Evolutionary conservation across 2,797 vertebrate species (phyloP).

Genomic region (Coluber constrictor): DNA sequence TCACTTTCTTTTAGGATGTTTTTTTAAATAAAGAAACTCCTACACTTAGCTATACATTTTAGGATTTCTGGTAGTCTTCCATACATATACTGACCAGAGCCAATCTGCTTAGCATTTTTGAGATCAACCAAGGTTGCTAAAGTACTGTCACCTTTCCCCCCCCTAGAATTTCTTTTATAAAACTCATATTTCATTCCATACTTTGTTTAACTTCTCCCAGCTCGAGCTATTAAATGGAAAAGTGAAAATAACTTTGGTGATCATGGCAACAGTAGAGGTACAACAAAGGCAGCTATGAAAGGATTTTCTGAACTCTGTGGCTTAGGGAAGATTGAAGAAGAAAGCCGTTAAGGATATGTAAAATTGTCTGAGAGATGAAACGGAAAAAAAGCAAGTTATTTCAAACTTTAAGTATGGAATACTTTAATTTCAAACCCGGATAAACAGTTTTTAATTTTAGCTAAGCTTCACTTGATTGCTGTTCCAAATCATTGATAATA

Average conservation of each 20-base stretch:
- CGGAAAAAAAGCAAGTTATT: not conserved
- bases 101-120: not conserved
- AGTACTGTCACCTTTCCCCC: not conserved
- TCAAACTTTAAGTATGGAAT: not conserved
- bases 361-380: constrained; percentile 45
- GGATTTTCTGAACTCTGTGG: constrained; percentile 50
- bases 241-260: constrained; percentile 35
- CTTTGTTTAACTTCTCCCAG: constrained; percentile 36
- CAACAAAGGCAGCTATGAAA: constrained; percentile 38
- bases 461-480: not conserved
- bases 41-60: not conserved
- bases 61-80: not conserved
- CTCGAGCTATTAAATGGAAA: constrained; percentile 46
- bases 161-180: not conserved
- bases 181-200: constrained; percentile 22
- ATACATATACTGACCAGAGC: not conserved
- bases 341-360: not conserved
- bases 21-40: not conserved
- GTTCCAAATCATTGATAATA: not conserved
- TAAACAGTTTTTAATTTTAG: not conserved
- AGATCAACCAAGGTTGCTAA: not conserved
- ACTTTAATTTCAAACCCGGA: not conserved
- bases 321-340: constrained; percentile 30
- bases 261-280: constrained; percentile 45
- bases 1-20: not conserved